Evolutionary conservation across 1,140 invertebrate species (phyloP), one percentile per base, ranked within the genome.

Genomic region (Mamestra configurata): DNA sequence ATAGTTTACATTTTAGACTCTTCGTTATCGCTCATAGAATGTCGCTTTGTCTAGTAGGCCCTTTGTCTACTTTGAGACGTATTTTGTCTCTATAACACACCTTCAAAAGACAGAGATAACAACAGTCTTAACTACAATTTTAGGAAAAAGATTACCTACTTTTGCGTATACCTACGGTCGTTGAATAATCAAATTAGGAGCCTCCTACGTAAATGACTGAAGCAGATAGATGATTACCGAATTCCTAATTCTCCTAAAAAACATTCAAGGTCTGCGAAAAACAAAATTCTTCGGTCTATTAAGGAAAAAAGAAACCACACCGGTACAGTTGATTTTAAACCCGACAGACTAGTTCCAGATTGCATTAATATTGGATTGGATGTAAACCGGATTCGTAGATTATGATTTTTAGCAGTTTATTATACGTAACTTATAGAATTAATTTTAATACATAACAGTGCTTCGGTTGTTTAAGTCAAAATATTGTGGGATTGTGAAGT

Each of bases 391-490:
- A 66, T 66, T 40, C 18, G n/a, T 27, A 35, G 57, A 20, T 66
- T 66, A 40, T 66, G 10, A 20, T 20, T 40, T n/a, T 40, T 66
- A 11, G n/a, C 0, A 18, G 35, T 22, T 35, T 8, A 15, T 18
- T 10, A 66, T 13, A 40, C n/a, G 7, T 64, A 35, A 13, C 35
- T 3, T 3, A 49, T n/a, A 43, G 61, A 66, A 66, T 66, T 40
- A 20, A 40, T 66, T 66, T 64, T 64, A 40, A 11, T 64, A 64
- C 18, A 66, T 40, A 66, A 40, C 4, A 66, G 61, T 66, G 35
- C 18, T 40, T 66, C 61, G 35, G 40, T 22, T 37, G 35, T 66
- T 13, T 20, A 13, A 37, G 55, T 59, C 24, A 59, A 27, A 31
- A 66, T 22, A 20, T 18, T 4, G 27, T 37, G n/a, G 35, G 1